Percentiles rank a stretch among this genome's conserved stretches.
Evolutionary conservation across 1,140 invertebrate species (phyloP).

Genomic region (Choristoneura fumiferana): DNA sequence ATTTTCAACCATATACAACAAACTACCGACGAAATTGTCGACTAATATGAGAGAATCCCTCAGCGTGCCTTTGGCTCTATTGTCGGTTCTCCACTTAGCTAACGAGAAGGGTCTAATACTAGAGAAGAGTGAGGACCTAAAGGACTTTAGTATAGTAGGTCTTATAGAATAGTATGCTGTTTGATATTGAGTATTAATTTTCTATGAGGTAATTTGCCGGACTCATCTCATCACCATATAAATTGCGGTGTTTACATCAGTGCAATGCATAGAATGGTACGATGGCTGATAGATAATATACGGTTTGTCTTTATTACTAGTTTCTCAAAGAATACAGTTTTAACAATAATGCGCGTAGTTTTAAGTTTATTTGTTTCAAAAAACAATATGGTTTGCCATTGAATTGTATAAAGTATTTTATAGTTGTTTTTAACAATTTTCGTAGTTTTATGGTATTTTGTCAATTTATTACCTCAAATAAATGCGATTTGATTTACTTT

Average conservation of each 20-base stretch:
- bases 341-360: no score
- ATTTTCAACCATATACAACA: slow-evolving; percentile 79
- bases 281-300: no score
- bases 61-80: slow-evolving; percentile 86
- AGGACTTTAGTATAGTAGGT: slow-evolving; percentile 67
- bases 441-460: slow-evolving; percentile 25
- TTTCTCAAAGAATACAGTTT: no score
- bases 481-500: slow-evolving; percentile 33
- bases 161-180: slow-evolving; percentile 47
- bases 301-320: no score
- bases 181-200: background rate
- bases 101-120: slow-evolving; percentile 84
- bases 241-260: no score
- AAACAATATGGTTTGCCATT: slow-evolving; percentile 25
- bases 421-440: slow-evolving; percentile 30
- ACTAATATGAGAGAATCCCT: slow-evolving; percentile 83
- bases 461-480: slow-evolving; percentile 28
- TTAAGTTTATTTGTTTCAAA: slow-evolving; percentile 32
- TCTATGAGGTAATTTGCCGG: no score
- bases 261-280: no score
- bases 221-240: no score
- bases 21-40: slow-evolving; percentile 80
- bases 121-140: slow-evolving; percentile 58
- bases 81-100: slow-evolving; percentile 87
- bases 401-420: slow-evolving; percentile 26